Conservation (phyloP, 2,888 invertebrate species). For the Diachrysia chrysitis region DNA sequence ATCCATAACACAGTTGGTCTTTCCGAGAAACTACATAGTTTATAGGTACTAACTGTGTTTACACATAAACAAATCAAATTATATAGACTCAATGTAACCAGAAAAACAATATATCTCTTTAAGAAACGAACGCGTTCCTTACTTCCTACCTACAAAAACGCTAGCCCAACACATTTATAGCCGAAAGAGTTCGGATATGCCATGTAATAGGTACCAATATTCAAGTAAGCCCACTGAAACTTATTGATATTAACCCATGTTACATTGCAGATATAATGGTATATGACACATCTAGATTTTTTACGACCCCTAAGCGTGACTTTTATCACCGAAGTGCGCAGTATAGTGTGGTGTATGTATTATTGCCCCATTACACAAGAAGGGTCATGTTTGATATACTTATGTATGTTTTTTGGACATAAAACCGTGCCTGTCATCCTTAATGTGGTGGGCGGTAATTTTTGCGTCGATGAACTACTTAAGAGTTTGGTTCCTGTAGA, state of each 20-base stretch:
- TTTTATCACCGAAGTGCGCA: slow-evolving; percentile 33
- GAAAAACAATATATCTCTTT: not conserved
- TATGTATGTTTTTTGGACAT: not conserved
- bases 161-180: slow-evolving; percentile 25
- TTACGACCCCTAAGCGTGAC: slow-evolving; percentile 42
- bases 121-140: not conserved
- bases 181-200: not conserved
- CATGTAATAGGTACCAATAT: slow-evolving; percentile 28
- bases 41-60: not conserved
- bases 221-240: slow-evolving; percentile 28
- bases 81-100: not conserved
- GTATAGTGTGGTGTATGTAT: slow-evolving; percentile 18
- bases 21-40: not conserved
- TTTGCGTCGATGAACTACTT: not conserved
- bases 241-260: slow-evolving; percentile 49
- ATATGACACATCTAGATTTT: slow-evolving; percentile 39
- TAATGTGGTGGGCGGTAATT: not conserved
- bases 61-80: not conserved
- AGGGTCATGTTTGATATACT: slow-evolving; percentile 12
- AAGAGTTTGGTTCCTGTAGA: not conserved
- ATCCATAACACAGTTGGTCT: not conserved
- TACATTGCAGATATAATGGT: slow-evolving; percentile 15
- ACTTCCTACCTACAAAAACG: not conserved
- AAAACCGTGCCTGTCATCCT: not conserved
- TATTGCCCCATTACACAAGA: slow-evolving; percentile 22